Evolutionary conservation across 2,797 vertebrate species (phyloP), one percentile per base, ranked within the genome.

Genomic region (Tangara arthus): DNA sequence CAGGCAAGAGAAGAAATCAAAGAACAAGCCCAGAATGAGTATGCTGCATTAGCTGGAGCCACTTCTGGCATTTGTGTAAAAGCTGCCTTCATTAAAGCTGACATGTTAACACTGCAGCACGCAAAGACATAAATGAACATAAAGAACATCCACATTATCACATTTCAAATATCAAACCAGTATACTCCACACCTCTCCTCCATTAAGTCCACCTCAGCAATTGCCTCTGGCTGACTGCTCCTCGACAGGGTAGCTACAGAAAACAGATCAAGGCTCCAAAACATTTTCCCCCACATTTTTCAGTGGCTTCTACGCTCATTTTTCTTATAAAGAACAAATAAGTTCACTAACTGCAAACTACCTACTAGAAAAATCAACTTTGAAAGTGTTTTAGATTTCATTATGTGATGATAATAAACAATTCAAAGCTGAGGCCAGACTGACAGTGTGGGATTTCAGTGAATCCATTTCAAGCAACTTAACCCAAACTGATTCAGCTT

Each of bases 301-400:
- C 93, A 90, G 80, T 47, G 91, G 73, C 53, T 96, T 89, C 78
- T 87, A 87, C 26, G 6, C 39, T 93, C 70, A 52, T 87, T 95
- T 96, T 85, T 92, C 89, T 92, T 91, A 81, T 44, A 89, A 96
- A 90, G 73, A 95, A 96, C n/a, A 86, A 97, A 89, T 42, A 95
- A 92, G 65, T 94, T 70, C 87, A 76, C 59, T 89, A 87, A 95
- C 49, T 89, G 24, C 64, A 92, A 83, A 46, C 37, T 80, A 82
- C 16, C 27, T 75, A 41, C 60, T 53, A 93, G 79, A 76, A 27
- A 86, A 94, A 96, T 22, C 50, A 95, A 53, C 34, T 23, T 23
- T 82, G 30, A 53, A 90, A 84, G 35, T 22, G 26, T 14, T 82
- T 71, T 64, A 23, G 59, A 91, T 76, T 87, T 95, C 65, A 60